These are phyloP conservation scores for Tragulus kanchil DNA, from an alignment of 2,113 vertebrate species.

Conservation along the genomic window DNA sequence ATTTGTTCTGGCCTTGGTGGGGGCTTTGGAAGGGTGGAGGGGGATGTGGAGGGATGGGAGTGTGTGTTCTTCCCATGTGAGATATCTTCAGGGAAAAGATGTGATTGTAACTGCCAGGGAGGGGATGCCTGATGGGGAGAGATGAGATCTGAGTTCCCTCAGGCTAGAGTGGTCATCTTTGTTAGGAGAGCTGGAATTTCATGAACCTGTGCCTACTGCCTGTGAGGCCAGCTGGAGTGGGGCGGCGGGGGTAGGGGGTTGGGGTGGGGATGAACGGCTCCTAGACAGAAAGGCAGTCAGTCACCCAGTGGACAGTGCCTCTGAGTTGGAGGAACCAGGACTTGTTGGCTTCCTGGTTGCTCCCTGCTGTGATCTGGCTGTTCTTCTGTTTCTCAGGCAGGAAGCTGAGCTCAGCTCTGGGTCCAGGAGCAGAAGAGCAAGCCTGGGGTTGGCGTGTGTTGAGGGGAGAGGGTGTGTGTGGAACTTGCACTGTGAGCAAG, in stretches of 20 bases:
- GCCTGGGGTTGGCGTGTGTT: not conserved
- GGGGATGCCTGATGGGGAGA: rapidly evolving
- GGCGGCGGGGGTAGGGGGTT: rapidly evolving
- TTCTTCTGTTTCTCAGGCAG: not conserved
- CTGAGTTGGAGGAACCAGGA: not conserved
- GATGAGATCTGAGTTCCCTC: not conserved
- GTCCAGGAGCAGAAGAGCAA: not conserved
- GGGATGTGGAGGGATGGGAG: rapidly evolving
- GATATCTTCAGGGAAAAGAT: not conserved
- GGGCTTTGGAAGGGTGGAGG: too few relatives aligned
- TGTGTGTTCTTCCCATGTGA: not conserved
- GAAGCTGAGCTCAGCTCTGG: not conserved
- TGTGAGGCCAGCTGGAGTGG: not conserved
- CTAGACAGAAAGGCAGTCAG: not conserved
- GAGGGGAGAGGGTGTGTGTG: not conserved
- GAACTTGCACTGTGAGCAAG: not conserved
- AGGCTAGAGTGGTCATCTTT: not conserved
- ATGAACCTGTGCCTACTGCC: not conserved
- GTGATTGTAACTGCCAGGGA: rapidly evolving
- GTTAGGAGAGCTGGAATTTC: not conserved
- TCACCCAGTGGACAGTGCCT: not conserved
- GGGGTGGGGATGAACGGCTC: not conserved
- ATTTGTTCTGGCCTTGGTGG: not conserved
- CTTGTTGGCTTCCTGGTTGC: not conserved
- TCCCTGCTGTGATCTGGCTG: not conserved